phyloP scores from a whole-genome alignment of 1,140 invertebrate genomes.

The Bombus ignitus region DNA sequence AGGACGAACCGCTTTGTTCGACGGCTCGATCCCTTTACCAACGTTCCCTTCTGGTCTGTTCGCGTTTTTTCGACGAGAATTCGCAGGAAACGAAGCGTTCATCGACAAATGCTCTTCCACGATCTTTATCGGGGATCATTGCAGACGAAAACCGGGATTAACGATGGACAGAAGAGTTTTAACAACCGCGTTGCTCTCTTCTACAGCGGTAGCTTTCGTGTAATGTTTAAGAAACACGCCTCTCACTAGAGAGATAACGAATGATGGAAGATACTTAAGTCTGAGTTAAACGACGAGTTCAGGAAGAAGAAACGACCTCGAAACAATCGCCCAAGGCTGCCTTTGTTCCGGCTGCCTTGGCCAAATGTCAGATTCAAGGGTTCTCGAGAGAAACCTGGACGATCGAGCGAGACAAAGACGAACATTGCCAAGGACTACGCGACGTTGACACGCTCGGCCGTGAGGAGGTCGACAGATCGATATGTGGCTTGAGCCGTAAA shows the following conservation, averaged over 20 bases:
- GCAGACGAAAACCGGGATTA: conserved; percentile 8
- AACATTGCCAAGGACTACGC: conserved; percentile 37
- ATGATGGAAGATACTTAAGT: neutral
- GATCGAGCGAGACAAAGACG: neutral
- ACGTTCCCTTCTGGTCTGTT: neutral
- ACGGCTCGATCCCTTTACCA: neutral
- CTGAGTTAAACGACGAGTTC: neutral
- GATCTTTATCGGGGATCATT: neutral
- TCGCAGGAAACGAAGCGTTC: neutral
- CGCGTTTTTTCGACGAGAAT: neutral
- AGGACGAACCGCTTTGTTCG: neutral
- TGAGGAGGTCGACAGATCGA: conserved; percentile 39
- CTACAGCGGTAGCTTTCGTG: no score
- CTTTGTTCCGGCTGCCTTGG: conserved; percentile 43
- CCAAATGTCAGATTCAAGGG: conserved; percentile 46
- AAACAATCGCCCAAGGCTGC: conserved; percentile 40
- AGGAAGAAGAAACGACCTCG: conserved; percentile 21
- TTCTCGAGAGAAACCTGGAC: neutral
- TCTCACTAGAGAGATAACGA: no score
- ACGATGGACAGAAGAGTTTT: neutral
- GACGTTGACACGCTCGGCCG: conserved; percentile 20
- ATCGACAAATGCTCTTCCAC: conserved; percentile 1
- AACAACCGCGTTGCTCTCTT: neutral
- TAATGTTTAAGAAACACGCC: conserved; percentile 18
- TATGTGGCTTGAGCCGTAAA: conserved; percentile 44